Conservation (phyloP, 2,113 vertebrate species). For the Nettapus auritus region DNA sequence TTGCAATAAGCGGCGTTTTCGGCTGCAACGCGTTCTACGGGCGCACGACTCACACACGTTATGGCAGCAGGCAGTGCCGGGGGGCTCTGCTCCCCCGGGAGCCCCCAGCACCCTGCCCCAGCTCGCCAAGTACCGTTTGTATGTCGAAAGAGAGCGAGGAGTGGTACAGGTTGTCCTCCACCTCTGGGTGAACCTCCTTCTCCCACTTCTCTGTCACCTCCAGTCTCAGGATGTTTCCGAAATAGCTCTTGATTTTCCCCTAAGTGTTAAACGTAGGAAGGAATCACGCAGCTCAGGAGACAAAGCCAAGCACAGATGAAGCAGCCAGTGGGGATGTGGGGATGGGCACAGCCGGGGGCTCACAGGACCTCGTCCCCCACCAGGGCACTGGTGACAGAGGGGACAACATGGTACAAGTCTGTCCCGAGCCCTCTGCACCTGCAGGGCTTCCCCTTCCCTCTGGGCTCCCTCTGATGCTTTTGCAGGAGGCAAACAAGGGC, state of each 20-base stretch:
- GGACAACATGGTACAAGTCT: neutral
- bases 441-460: neutral
- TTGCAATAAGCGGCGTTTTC: constrained; percentile 57
- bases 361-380: neutral
- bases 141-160: constrained; percentile 69
- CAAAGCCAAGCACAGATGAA: neutral
- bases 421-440: neutral
- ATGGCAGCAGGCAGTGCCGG: constrained; percentile 33
- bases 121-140: constrained; percentile 71
- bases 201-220: constrained; percentile 69
- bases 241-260: constrained; percentile 69
- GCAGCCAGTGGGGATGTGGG: fast-evolving
- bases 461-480: neutral
- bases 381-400: neutral
- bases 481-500: neutral
- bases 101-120: neutral
- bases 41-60: constrained; percentile 63
- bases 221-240: constrained; percentile 68
- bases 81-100: constrained; percentile 38
- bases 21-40: constrained; percentile 50
- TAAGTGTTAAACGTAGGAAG: constrained; percentile 28
- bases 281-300: constrained; percentile 14
- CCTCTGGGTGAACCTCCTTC: constrained; percentile 38
- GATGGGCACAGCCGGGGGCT: neutral
- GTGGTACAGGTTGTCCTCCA: constrained; percentile 60